A percentile compares a stretch with the other conserved stretches of the same genome.
Evolutionary conservation across 2,888 invertebrate species (phyloP).

Genomic region (Podotricha telesiphe): DNA sequence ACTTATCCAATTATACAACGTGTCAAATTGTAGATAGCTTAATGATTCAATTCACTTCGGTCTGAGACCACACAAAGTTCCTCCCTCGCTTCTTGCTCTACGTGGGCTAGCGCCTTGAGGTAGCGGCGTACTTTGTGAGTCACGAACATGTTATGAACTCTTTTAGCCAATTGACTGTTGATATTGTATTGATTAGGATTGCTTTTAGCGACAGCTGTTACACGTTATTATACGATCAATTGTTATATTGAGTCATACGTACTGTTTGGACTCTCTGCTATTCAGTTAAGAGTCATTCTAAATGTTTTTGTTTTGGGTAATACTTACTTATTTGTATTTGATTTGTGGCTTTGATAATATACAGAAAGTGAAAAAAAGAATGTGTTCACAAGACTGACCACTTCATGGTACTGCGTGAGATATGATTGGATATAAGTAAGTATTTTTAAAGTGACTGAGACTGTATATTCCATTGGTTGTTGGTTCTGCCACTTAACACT

Average conservation of each 20-base stretch:
- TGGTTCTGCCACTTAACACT: no score
- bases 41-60: conserved; percentile 47
- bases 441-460: no score
- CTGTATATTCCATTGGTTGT: no score
- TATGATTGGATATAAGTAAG: no score
- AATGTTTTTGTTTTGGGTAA: no score
- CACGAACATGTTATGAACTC: conserved; percentile 46
- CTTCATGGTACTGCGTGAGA: no score
- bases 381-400: no score
- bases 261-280: background rate
- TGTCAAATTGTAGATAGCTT: conserved; percentile 46
- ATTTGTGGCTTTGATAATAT: no score
- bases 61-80: conserved; percentile 52
- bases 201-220: background rate
- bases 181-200: background rate
- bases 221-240: background rate
- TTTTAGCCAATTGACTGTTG: conserved; percentile 19
- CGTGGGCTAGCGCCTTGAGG: conserved; percentile 53
- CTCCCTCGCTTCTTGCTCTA: conserved; percentile 53
- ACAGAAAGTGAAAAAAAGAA: no score
- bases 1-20: conserved; percentile 46
- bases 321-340: no score
- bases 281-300: background rate
- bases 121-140: conserved; percentile 51
- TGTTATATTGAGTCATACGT: background rate